Base-by-base conservation (phyloP, 2,888 invertebrate genomes). In the Drosophila quinaria region DNA sequence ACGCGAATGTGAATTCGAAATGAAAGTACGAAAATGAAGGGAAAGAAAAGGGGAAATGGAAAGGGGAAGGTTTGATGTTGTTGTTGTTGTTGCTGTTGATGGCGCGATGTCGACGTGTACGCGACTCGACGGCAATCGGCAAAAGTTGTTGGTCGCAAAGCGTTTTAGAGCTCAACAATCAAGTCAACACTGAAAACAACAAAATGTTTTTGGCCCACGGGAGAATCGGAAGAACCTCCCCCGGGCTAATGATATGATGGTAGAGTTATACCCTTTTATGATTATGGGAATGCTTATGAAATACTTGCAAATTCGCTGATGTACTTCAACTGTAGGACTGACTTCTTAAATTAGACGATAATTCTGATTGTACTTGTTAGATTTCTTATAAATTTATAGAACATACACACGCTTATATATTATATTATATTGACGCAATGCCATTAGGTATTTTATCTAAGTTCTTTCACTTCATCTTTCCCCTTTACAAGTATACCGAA, bases 71-170 rank as follows among this genome's bases (percentile, higher is more conserved):
- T 8, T 15, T 15, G n/a, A n/a, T n/a, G n/a, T n/a, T n/a, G n/a
- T n/a, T n/a, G 19, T 11, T 11, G 35, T 25, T 29, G 25, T 29
- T 29, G 25, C 8, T 35, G 22, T 19, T 51, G 22, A 35, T 29
- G 50, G 49, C 19, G 9, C 39, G 29, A 58, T 37, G 47, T 13
- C 15, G 54, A 37, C 73, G 55, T 68, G 65, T 70, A 65, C 69
- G 70, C 55, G 54, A 44, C 52, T 47, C 47, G 31, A 6, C 49
- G 44, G 37, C 59, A 74, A 64, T 54, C 49, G 60, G 44, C 44
- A 70, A 74, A 86, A 78, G 61, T 70, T 79, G 74, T 70, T 66
- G 64, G 56, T 66, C 52, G 65, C 47, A 59, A n/a, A n/a, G n/a
- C n/a, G n/a, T n/a, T n/a, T n/a, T n/a, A n/a, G n/a, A n/a, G n/a